Percentiles rank a stretch among this genome's conserved stretches.
Evolutionary conservation across 2,888 invertebrate genomes (phyloP).

Genomic region (Ormyrus labotus): DNA sequence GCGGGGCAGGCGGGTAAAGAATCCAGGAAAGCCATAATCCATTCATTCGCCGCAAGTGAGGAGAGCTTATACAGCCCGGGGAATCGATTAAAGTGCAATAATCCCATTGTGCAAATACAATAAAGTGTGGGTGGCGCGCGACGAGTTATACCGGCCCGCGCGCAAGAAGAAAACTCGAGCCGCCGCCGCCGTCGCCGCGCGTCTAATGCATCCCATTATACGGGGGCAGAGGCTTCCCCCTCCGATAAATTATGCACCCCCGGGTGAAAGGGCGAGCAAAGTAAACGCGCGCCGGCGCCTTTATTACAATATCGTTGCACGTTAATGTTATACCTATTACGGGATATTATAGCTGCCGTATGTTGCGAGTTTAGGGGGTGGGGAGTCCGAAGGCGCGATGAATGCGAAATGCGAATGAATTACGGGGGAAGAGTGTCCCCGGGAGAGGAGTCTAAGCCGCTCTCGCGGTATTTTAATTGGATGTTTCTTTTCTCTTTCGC

Average conservation of each 20-base stretch:
- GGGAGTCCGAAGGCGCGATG: slow-evolving; percentile 25
- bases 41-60: slow-evolving; percentile 33
- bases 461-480: slow-evolving; percentile 23
- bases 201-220: slow-evolving; percentile 66
- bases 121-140: slow-evolving; percentile 21
- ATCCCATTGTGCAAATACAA: slow-evolving; percentile 51
- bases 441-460: not conserved
- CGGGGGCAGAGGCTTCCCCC: slow-evolving; percentile 22
- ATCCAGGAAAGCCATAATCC: slow-evolving; percentile 30
- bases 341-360: slow-evolving; percentile 73
- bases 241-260: slow-evolving; percentile 75
- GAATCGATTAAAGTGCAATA: slow-evolving; percentile 56
- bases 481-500: slow-evolving; percentile 5
- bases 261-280: slow-evolving; percentile 58
- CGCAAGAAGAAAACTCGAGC: slow-evolving; percentile 2
- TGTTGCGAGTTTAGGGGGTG: slow-evolving; percentile 63
- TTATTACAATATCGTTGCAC: slow-evolving; percentile 73
- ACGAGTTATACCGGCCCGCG: not conserved
- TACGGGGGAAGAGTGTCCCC: not conserved
- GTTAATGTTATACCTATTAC: slow-evolving; percentile 73
- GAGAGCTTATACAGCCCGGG: not conserved
- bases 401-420: slow-evolving; percentile 56
- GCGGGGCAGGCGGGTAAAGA: no score
- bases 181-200: slow-evolving; percentile 51
- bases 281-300: slow-evolving; percentile 67